Evolutionary conservation across 2,797 vertebrate genomes (phyloP).

Genomic region (Odontamblyopus rebecca): DNA sequence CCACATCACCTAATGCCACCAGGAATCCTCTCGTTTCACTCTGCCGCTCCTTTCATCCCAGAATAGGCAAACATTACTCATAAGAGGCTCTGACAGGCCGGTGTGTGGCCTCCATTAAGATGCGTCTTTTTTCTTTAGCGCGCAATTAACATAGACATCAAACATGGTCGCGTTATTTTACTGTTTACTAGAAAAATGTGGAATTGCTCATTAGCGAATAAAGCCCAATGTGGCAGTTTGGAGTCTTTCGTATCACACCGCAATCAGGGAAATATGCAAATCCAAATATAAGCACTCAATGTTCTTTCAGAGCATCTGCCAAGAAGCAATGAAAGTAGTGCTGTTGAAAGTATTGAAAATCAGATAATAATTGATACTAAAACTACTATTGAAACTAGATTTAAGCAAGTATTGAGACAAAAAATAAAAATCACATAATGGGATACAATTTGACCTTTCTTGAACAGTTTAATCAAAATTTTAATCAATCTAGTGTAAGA

Average conservation of each 20-base stretch:
- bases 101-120: constrained; percentile 13
- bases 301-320: neutral
- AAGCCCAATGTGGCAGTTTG: neutral
- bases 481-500: too few species aligned
- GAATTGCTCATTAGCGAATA: constrained; percentile 2
- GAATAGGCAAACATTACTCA: constrained; percentile 35
- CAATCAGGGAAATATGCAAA: constrained; percentile 13
- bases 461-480: too few species aligned
- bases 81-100: constrained; percentile 20
- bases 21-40: constrained; percentile 24
- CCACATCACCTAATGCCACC: constrained; percentile 58
- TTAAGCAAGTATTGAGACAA: too few species aligned
- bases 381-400: too few species aligned
- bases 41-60: constrained; percentile 18
- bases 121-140: constrained; percentile 5
- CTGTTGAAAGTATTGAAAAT: too few species aligned
- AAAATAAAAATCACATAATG: too few species aligned
- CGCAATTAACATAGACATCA: constrained; percentile 15
- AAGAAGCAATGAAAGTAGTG: constrained; percentile 18
- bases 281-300: neutral
- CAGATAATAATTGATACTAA: too few species aligned
- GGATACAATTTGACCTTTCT: too few species aligned
- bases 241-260: constrained; percentile 2
- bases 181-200: neutral
- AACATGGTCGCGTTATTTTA: constrained; percentile 8